phyloP scores from a whole-genome alignment of 2,113 vertebrate species.

The Passer montanus region DNA sequence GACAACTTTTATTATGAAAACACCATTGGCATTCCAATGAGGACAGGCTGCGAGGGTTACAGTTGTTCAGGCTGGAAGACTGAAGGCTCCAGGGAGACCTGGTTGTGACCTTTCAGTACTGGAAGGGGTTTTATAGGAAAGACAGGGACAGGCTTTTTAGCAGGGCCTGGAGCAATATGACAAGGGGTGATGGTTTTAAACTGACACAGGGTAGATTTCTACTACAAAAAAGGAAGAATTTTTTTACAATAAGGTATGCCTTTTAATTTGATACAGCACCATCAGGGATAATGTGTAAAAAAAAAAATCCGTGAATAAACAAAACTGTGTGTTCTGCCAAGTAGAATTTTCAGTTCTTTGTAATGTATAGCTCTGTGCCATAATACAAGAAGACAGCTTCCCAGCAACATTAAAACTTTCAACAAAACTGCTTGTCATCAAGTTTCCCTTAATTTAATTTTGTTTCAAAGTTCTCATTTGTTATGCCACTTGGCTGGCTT shows the following conservation, averaged over 20 bases:
- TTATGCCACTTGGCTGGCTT: background rate
- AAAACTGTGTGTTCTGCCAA: background rate
- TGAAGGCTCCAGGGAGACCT: background rate
- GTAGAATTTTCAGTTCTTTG: background rate
- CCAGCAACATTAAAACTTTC: background rate
- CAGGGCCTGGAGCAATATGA: fast-evolving
- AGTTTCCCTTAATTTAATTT: background rate
- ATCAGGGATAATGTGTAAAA: background rate
- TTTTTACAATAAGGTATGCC: background rate
- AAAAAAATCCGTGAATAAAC: background rate
- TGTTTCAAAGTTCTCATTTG: background rate
- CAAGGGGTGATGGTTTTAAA: background rate
- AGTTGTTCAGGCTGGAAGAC: background rate
- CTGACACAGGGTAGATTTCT: background rate
- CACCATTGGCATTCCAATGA: background rate
- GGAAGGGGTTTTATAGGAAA: background rate
- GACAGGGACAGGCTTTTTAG: background rate
- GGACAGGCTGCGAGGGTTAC: background rate
- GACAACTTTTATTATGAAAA: background rate
- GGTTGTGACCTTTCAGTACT: background rate
- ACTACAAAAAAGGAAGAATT: background rate
- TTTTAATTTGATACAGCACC: background rate
- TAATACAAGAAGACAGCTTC: background rate
- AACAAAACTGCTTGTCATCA: background rate
- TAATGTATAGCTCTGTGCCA: background rate